Percentiles rank a stretch among this genome's conserved stretches.
Conservation (phyloP, 2,113 vertebrate species). For the Gallinago undulata region DNA sequence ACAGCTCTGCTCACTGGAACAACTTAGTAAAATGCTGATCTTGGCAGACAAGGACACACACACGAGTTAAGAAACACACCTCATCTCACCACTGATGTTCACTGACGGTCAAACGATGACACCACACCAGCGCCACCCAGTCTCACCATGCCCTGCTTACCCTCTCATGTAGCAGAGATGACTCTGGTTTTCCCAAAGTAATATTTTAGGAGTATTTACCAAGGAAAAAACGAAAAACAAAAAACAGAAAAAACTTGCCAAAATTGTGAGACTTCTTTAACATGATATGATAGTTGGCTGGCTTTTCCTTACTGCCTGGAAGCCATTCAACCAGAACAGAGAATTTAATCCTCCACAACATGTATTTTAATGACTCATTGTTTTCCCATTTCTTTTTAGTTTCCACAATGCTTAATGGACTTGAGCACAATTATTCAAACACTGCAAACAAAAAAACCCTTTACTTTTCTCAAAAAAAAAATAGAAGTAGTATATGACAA, state of each 20-base stretch:
- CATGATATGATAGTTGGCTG: background rate
- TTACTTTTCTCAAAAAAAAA: background rate
- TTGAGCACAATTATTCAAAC: background rate
- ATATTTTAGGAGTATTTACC: background rate
- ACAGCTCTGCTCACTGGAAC: background rate
- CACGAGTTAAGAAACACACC: background rate
- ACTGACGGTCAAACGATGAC: background rate
- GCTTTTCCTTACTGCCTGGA: background rate
- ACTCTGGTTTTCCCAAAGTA: background rate
- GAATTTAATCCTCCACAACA: background rate
- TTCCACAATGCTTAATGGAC: background rate
- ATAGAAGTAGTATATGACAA: background rate
- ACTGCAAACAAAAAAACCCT: background rate
- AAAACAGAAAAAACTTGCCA: background rate
- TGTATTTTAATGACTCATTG: conserved; percentile 39
- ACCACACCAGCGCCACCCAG: background rate
- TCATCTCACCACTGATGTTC: background rate
- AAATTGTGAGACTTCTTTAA: background rate
- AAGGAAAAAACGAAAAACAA: no score
- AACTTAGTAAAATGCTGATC: background rate
- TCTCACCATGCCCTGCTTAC: background rate
- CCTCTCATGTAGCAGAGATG: background rate
- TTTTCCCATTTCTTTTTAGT: background rate
- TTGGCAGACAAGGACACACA: background rate
- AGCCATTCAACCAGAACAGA: background rate